A percentile compares a stretch with the other conserved stretches of the same genome.
These are phyloP conservation scores for Ladona fulva DNA, from an alignment of 1,140 invertebrate species.

Conservation along the genomic window DNA sequence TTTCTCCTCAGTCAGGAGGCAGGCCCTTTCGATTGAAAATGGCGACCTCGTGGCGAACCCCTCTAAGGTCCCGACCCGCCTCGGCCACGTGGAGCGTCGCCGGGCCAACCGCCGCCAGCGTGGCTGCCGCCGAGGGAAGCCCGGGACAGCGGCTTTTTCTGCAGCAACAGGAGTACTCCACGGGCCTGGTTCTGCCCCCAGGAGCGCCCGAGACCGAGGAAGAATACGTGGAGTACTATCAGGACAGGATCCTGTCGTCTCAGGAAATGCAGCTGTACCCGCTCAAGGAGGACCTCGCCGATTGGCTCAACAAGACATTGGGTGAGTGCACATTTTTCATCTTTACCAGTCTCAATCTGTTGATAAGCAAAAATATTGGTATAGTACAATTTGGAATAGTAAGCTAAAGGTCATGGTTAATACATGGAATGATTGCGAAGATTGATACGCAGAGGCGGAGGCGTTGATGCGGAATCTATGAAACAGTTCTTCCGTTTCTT, in stretches of 20 bases:
- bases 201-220: conserved; percentile 47
- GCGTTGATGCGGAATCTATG: no score
- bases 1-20: no score
- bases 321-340: conserved; percentile 44
- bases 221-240: conserved; percentile 60
- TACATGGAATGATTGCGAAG: no score
- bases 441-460: no score
- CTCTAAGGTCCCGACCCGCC: background rate
- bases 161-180: background rate
- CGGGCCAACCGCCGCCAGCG: background rate
- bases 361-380: no score
- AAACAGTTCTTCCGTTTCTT: no score
- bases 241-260: conserved; percentile 61
- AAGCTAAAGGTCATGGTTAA: no score
- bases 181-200: conserved; percentile 29
- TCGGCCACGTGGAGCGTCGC: background rate
- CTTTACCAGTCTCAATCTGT: background rate
- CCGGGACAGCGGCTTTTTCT: background rate
- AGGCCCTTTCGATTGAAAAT: no score
- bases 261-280: conserved; percentile 70
- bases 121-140: background rate
- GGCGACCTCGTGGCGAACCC: background rate
- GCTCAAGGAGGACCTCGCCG: conserved; percentile 73
- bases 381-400: no score
- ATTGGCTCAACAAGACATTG: conserved; percentile 77